Evolutionary conservation across 2,797 vertebrate species (phyloP).

Genomic region (Naso thynnoides): DNA sequence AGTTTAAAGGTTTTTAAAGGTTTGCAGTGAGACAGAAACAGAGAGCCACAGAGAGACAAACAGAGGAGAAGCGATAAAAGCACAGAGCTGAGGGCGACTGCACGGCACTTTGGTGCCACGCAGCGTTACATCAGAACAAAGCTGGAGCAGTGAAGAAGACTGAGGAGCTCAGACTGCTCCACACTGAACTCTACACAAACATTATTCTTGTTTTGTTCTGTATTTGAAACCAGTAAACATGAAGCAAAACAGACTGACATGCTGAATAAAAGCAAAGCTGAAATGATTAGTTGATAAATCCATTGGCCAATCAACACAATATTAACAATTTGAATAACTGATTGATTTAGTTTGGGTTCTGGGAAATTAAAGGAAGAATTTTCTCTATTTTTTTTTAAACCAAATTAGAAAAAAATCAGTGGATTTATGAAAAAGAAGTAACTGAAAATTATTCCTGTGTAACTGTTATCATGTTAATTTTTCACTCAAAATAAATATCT

Average conservation of each 20-base stretch:
- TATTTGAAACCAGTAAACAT: background rate
- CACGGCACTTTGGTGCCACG: background rate
- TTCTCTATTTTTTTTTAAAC: background rate
- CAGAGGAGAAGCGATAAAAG: conserved; percentile 20
- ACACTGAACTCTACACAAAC: too few relatives aligned
- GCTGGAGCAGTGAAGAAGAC: conserved; percentile 9
- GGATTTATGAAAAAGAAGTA: background rate
- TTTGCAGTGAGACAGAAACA: conserved; percentile 15
- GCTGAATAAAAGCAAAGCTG: background rate
- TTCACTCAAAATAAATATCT: background rate
- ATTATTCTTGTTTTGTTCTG: too few relatives aligned
- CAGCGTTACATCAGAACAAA: conserved; percentile 4
- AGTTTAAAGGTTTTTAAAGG: conserved; percentile 27
- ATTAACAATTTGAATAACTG: background rate
- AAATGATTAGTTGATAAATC: background rate
- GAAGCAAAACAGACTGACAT: background rate
- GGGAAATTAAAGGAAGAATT: background rate
- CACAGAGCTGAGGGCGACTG: conserved; percentile 26
- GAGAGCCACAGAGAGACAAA: background rate
- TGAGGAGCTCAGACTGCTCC: background rate
- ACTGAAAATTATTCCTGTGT: background rate
- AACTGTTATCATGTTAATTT: background rate
- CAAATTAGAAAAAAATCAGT: background rate
- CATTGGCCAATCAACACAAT: background rate
- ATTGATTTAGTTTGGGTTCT: background rate